Conservation (phyloP, 2,888 invertebrate genomes). For the Pheosia gnoma region DNA sequence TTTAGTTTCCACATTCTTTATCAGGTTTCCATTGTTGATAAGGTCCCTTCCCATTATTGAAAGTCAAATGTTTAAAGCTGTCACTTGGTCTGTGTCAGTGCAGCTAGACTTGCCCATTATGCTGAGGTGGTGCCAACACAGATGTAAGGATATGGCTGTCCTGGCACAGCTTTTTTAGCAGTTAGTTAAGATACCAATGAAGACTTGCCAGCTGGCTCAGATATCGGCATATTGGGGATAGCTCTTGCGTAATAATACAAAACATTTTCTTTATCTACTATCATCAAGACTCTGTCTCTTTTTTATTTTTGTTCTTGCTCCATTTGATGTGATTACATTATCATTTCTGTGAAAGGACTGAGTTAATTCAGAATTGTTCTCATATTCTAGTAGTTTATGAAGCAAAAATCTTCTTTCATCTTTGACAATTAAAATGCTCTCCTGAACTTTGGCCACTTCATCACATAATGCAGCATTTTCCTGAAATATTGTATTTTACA, state of each 20-base stretch:
- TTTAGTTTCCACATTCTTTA: no score
- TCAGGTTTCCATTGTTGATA: no score
- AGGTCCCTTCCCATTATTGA: no score
- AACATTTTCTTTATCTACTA: conserved; percentile 40
- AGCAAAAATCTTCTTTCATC: conserved; percentile 93
- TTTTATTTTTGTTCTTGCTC: conserved; percentile 61
- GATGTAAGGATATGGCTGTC: no score
- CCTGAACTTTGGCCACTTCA: conserved; percentile 93
- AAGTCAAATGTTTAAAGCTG: no score
- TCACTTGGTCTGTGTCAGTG: no score
- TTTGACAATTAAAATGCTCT: conserved; percentile 90
- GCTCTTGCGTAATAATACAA: not conserved
- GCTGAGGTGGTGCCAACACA: no score
- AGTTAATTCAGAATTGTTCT: conserved; percentile 71
- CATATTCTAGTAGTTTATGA: conserved; percentile 89
- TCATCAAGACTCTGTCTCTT: conserved; percentile 65
- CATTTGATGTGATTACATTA: conserved; percentile 50
- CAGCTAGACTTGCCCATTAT: no score
- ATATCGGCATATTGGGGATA: no score
- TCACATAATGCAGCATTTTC: conserved; percentile 95
- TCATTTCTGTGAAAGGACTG: conserved; percentile 55
- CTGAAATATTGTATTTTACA: conserved; percentile 67
- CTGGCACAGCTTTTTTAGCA: no score
- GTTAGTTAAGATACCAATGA: no score
- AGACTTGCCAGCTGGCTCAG: no score